Conservation (phyloP, 1,140 invertebrate genomes). For the Lepidurus packardi region DNA sequence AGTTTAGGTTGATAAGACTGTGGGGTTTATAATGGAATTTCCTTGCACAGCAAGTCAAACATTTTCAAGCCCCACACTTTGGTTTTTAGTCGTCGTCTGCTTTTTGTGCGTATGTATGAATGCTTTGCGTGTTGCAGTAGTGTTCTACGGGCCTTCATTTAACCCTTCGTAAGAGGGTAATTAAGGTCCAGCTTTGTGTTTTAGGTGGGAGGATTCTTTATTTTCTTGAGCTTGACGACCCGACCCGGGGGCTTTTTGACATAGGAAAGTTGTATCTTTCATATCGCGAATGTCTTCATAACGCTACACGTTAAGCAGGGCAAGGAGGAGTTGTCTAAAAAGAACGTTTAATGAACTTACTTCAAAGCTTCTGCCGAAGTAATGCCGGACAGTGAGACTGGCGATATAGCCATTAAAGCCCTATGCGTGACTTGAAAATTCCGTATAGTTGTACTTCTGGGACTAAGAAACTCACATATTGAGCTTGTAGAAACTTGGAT, state of each 20-base stretch:
- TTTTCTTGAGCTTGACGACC: background rate
- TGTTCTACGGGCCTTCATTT: background rate
- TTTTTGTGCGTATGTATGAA: background rate
- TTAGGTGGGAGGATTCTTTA: conserved; percentile 1
- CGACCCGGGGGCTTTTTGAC: background rate
- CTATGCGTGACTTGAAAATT: background rate
- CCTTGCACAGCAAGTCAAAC: too few relatives aligned
- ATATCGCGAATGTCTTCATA: conserved; percentile 19
- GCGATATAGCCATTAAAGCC: background rate
- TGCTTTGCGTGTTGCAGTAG: background rate
- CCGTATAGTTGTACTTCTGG: background rate
- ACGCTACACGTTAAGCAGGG: background rate
- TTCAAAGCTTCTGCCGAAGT: background rate
- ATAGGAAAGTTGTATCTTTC: background rate
- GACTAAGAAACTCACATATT: background rate
- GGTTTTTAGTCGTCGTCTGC: background rate
- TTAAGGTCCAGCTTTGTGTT: conserved; percentile 15
- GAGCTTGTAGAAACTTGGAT: too few relatives aligned
- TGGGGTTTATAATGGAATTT: too few relatives aligned
- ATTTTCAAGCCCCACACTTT: background rate
- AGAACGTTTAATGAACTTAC: background rate
- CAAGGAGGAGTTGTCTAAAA: background rate
- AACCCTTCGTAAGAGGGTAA: background rate
- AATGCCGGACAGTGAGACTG: background rate
- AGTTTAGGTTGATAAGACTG: too few relatives aligned